Base-by-base conservation (phyloP, 2,888 invertebrate species). In the Piscicola geometra region DNA sequence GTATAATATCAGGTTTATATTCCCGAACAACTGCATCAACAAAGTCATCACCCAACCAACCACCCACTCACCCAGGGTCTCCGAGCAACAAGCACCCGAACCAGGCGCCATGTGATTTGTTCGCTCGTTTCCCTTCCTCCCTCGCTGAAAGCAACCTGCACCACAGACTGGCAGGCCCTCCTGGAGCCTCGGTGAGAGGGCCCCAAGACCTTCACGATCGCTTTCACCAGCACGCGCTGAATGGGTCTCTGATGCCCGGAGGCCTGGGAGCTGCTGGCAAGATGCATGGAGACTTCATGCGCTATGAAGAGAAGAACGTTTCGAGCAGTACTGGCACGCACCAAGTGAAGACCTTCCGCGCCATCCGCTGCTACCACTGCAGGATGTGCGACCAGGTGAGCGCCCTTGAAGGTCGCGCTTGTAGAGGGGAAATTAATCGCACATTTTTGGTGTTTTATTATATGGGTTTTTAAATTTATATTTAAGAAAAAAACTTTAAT, bases 311-410 rank as follows among this genome's bases (percentile, higher is more conserved):
- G 64, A 73, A 73, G 73, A 73, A 73, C 36, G 73, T 73, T 15
- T 73, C 73, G 30, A 73, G 73, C 41, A 73, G 73, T 30, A 73
- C 73, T 9, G 73, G 73, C 1, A 3, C 5, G 2, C 73, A 73
- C 36, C 73, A 73, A 32, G 73, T 76, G 32, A 76, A 76, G 36
- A 66, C 76, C n/a, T 68, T 68, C 71, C 21, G 78, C n/a, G 71
- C 78, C 66, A 79, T 78, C 73, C 77, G 78, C 70, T 77, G 78
- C 60, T 79, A 79, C 76, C 79, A 79, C 76, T 79, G 79, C 69
- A 69, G 78, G 15, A 79, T 79, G 79, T 79, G 79, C 72, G 79
- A 79, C 56, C 79, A 79, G 77, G 79, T 79, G 33, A 76, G 78
- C 41, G 30, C 30, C 32, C 28, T 28, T 68, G n/a, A n/a, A n/a